Percentiles rank a stretch among this genome's conserved stretches.
phyloP scores from a whole-genome alignment of 2,113 vertebrate genomes.

The Vimba vimba region DNA sequence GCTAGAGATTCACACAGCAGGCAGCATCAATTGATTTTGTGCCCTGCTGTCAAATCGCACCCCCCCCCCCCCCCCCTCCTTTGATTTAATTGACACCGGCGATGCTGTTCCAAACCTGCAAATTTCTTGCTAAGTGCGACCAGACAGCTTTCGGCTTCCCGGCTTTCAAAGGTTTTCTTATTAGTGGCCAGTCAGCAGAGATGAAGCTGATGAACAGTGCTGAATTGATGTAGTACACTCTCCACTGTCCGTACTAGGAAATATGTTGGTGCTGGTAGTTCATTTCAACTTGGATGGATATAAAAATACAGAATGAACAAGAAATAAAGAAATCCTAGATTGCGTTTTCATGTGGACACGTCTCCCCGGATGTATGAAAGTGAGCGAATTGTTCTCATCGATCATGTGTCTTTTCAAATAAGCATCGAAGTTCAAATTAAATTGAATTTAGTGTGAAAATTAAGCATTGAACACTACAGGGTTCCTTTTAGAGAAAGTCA shows the following conservation, averaged over 20 bases:
- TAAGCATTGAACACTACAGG: not conserved
- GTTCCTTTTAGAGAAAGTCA: not conserved
- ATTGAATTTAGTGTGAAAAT: not conserved
- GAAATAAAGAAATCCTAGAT: not conserved
- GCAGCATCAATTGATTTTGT: constrained; percentile 32
- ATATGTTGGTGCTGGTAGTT: not conserved
- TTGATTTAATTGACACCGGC: constrained; percentile 26
- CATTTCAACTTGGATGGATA: not conserved
- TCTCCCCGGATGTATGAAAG: not conserved
- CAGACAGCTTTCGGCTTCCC: constrained; percentile 1
- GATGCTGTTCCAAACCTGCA: constrained; percentile 23
- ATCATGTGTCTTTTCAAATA: not conserved
- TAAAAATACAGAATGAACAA: not conserved
- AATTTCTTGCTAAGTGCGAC: constrained; percentile 2
- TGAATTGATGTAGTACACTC: not conserved
- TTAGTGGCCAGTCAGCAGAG: not conserved
- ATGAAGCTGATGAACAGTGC: constrained; percentile 3
- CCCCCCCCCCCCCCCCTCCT: not conserved
- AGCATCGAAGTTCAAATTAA: not conserved
- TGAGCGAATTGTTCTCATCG: not conserved
- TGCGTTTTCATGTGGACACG: not conserved
- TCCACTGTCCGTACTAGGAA: not conserved
- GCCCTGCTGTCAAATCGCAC: constrained; percentile 42
- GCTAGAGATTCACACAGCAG: constrained; percentile 21
- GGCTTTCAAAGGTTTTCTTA: not conserved